Evolutionary conservation across 2,888 invertebrate species (phyloP).

Genomic region (Thymelicus sylvestris): DNA sequence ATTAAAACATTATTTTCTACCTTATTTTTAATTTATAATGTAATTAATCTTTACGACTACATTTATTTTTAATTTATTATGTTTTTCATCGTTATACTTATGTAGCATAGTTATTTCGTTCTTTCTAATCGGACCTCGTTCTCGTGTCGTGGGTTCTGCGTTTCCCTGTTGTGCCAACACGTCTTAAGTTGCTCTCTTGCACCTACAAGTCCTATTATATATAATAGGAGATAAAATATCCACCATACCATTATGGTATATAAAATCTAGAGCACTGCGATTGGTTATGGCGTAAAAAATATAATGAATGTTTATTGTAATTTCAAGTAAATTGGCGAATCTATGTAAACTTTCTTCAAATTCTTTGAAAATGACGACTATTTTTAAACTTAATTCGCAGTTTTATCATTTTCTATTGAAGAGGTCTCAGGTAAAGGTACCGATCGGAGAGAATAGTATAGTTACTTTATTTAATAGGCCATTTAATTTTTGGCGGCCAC

Average conservation of each 20-base stretch:
- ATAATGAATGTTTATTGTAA: too few relatives aligned
- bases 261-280: too few relatives aligned
- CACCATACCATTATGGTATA: too few relatives aligned
- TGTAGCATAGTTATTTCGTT: background rate
- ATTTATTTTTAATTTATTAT: constrained; percentile 24
- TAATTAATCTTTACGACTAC: constrained; percentile 16
- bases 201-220: too few relatives aligned
- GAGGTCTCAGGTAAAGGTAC: background rate
- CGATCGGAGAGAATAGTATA: constrained; percentile 1
- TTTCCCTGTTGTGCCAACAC: too few relatives aligned
- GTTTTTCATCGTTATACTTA: constrained; percentile 20
- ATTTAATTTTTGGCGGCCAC: constrained; percentile 1
- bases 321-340: too few relatives aligned
- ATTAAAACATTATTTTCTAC: constrained; percentile 14
- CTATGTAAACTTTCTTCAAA: too few relatives aligned
- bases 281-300: too few relatives aligned
- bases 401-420: background rate
- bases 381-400: background rate
- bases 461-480: constrained; percentile 24
- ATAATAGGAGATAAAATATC: too few relatives aligned
- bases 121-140: background rate
- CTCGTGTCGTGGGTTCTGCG: too few relatives aligned
- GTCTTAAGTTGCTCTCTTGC: too few relatives aligned
- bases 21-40: constrained; percentile 7
- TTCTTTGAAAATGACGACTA: background rate